phyloP scores from a whole-genome alignment of 2,797 vertebrate species.

The Calcarius lapponicus region DNA sequence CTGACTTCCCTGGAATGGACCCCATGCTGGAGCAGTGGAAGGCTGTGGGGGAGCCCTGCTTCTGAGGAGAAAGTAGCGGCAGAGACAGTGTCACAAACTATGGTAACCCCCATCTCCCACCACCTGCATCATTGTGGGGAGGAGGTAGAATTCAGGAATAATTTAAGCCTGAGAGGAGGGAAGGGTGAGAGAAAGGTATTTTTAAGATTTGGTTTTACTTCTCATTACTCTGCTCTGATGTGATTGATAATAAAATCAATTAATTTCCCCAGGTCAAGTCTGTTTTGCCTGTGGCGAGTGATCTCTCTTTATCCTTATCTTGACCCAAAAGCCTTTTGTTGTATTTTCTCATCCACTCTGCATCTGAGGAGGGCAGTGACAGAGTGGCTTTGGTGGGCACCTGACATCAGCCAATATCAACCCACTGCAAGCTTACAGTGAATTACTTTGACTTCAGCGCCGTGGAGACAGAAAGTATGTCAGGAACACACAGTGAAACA shows the following conservation, averaged over 20 bases:
- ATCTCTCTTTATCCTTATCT: background rate
- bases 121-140: accelerated
- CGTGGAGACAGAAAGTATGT: background rate
- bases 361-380: background rate
- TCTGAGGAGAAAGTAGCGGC: accelerated
- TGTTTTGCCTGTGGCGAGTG: background rate
- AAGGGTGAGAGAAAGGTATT: background rate
- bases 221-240: background rate
- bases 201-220: background rate
- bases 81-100: background rate
- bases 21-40: background rate
- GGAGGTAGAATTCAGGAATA: background rate
- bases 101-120: background rate
- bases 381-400: background rate
- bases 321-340: background rate
- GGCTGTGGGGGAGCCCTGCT: background rate
- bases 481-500: background rate
- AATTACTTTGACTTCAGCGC: background rate
- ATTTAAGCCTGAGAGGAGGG: background rate
- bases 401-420: background rate
- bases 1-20: background rate
- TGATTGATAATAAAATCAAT: background rate
- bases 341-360: background rate
- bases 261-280: background rate
- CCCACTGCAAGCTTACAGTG: background rate